Evolutionary conservation across 2,113 vertebrate species (phyloP).

Genomic region (Choloepus hoffmanni): DNA sequence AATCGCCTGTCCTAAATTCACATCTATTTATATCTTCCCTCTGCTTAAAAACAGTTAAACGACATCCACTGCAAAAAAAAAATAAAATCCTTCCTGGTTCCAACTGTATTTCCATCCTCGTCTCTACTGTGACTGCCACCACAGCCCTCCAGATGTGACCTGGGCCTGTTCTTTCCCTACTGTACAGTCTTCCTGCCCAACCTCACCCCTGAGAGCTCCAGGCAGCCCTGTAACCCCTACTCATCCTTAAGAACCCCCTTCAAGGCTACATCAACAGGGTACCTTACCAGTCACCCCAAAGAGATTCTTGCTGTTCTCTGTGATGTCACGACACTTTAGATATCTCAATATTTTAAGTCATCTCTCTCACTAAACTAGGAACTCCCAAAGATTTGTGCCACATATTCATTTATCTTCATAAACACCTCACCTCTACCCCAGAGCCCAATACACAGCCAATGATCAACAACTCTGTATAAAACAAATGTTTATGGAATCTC

Average conservation of each 20-base stretch:
- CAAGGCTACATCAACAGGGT: background rate
- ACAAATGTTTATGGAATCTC: slow-evolving; percentile 21
- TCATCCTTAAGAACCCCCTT: background rate
- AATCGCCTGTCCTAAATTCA: background rate
- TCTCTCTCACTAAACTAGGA: background rate
- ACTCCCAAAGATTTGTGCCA: background rate
- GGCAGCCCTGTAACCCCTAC: background rate
- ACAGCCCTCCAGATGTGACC: background rate
- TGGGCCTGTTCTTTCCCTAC: background rate
- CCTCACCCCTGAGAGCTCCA: background rate
- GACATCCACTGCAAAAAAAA: background rate
- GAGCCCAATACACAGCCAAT: background rate
- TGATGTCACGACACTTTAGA: background rate
- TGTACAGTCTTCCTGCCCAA: background rate
- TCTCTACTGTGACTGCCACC: no score
- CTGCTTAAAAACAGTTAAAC: background rate
- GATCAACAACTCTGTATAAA: slow-evolving; percentile 2
- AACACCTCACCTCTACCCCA: background rate
- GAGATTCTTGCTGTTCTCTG: background rate
- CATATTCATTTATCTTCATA: background rate
- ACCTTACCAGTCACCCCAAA: background rate
- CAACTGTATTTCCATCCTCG: background rate
- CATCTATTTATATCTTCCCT: background rate
- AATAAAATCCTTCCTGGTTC: background rate
- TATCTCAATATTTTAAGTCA: background rate